Base-by-base conservation (phyloP, 2,888 invertebrate genomes). In the Metallyticus violacea region DNA sequence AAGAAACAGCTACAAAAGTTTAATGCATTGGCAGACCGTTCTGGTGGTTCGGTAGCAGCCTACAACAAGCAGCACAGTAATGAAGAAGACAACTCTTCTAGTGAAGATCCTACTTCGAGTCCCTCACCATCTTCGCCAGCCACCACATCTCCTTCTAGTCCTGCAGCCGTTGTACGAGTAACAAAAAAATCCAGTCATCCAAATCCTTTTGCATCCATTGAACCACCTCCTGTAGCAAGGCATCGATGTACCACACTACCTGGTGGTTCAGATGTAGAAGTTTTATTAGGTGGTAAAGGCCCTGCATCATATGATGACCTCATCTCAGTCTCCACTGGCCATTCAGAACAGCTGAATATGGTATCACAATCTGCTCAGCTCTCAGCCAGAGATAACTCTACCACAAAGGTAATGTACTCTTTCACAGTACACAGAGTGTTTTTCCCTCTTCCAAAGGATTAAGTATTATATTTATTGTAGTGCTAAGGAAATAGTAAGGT, bases 71-170 rank as follows among this genome's bases (percentile, higher is more conserved):
- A 84, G 15, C 86, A 85, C 26, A 85, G 79, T 80, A 85, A 87
- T 86, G 85, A 81, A 1, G 85, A 85, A 22, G 84, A 84, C n/a
- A 40, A 79, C 29, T 86, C 86, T 40, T 86, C 85, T 77, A 87
- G 87, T 77, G 87, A 87, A 30, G 87, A 82, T n/a, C 86, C 86
- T 26, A 86, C 86, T 15, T 87, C 87, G 25, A 87, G 87, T 84
- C 87, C 87, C 22, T 86, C 86, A 25, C 86, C 86, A 7, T 82
- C 86, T 7, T 87, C 87, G 9, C 85, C 87, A 15, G 79, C 86
- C 9, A 85, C 87, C 7, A 86, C 87, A 28, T 87, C 87, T 26
- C 86, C 87, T 22, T 86, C 86, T 77, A 86, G 86, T 81, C 87
- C 87, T 27, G 79, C 87, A 29, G 87, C 87, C 6, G 25, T 84